Evolutionary conservation across 2,888 invertebrate genomes (phyloP).

Genomic region (Drosophila meridiana): DNA sequence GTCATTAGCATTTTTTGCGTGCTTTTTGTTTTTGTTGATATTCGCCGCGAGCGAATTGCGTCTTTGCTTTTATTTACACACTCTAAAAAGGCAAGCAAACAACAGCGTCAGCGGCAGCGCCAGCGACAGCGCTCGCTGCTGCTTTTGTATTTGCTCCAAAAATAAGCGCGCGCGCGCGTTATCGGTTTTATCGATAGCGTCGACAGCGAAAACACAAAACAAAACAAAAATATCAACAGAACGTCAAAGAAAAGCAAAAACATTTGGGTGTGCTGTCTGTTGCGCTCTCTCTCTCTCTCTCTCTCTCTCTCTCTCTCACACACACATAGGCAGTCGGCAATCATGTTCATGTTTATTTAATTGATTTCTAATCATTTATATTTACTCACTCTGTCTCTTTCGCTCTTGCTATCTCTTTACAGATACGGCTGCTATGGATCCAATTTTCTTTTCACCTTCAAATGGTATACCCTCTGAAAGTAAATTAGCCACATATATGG

Average conservation of each 20-base stretch:
- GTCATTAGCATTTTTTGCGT: conserved; percentile 49
- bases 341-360: conserved; percentile 71
- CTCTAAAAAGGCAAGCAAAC: conserved; percentile 36
- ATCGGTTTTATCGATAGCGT: conserved; percentile 75
- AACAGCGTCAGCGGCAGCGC: neutral
- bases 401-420: conserved; percentile 55
- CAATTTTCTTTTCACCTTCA: conserved; percentile 89
- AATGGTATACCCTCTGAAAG: conserved; percentile 93
- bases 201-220: conserved; percentile 36
- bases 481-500: conserved; percentile 94
- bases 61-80: conserved; percentile 64
- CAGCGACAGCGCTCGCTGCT: neutral
- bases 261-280: conserved; percentile 15
- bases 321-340: conserved; percentile 2
- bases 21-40: conserved; percentile 42
- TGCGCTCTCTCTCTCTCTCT: conserved; percentile 1
- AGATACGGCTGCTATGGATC: conserved; percentile 89
- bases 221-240: conserved; percentile 22
- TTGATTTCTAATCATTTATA: conserved; percentile 73
- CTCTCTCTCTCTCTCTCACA: conserved; percentile 1
- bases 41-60: conserved; percentile 61
- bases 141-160: conserved; percentile 60
- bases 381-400: conserved; percentile 38
- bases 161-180: conserved; percentile 51
- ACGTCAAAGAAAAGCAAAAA: conserved; percentile 19